phyloP scores from a whole-genome alignment of 2,113 vertebrate genomes.

The Dolichotis patagonum region DNA sequence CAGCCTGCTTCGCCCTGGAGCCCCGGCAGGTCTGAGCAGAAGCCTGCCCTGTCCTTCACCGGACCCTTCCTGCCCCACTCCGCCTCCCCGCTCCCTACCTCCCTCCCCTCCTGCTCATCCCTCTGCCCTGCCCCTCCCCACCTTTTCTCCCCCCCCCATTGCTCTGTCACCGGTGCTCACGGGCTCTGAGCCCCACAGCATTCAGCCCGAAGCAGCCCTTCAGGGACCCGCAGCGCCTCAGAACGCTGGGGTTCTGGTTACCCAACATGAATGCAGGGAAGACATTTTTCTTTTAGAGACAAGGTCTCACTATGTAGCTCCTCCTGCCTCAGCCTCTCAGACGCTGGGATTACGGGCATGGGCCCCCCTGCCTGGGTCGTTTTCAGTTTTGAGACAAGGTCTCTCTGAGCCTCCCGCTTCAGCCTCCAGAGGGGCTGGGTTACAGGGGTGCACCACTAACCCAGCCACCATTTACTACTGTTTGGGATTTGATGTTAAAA shows the following conservation, averaged over 20 bases:
- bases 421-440: not conserved
- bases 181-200: not conserved
- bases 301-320: not conserved
- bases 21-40: not conserved
- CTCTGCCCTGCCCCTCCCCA: too few relatives aligned
- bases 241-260: not conserved
- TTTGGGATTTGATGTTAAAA: not conserved
- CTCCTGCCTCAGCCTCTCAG: not conserved
- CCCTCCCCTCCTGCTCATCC: too few relatives aligned
- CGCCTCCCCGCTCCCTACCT: too few relatives aligned
- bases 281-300: not conserved
- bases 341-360: not conserved
- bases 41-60: accelerated
- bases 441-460: not conserved
- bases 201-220: too few relatives aligned
- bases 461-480: not conserved
- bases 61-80: too few relatives aligned
- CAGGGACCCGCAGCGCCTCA: not conserved
- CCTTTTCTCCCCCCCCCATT: not conserved
- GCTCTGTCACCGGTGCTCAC: too few relatives aligned
- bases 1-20: not conserved
- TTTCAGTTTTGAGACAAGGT: too few relatives aligned
- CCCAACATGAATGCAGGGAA: not conserved
- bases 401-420: too few relatives aligned
- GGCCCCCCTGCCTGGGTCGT: not conserved